Conservation (phyloP, 2,888 invertebrate species). For the Chironomus tentans region DNA sequence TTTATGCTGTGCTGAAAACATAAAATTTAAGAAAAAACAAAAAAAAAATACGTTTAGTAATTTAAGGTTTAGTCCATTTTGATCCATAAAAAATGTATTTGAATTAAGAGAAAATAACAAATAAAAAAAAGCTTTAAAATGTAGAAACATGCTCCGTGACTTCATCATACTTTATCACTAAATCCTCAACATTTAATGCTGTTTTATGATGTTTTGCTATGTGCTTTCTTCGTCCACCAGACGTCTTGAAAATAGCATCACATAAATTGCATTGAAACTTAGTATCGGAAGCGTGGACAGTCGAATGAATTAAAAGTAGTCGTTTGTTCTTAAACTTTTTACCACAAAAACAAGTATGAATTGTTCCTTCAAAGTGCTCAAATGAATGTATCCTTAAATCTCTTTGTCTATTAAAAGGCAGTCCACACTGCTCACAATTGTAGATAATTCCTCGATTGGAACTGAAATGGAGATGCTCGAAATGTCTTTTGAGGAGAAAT, state of each 20-base stretch:
- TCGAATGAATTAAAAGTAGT: not conserved
- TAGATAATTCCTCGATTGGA: not conserved
- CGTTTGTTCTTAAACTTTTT: conserved; percentile 2
- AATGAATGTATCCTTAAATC: conserved; percentile 5
- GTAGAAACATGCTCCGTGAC: not conserved
- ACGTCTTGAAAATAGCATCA: not conserved
- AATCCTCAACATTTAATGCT: not conserved
- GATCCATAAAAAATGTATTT: not conserved
- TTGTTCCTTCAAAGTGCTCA: conserved; percentile 2
- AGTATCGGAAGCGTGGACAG: not conserved
- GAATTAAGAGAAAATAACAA: not conserved
- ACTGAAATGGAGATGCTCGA: not conserved
- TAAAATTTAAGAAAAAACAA: not conserved
- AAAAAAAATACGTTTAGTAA: too few species aligned
- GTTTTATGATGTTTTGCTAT: not conserved
- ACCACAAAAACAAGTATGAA: not conserved
- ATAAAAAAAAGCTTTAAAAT: not conserved
- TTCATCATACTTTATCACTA: not conserved
- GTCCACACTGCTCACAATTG: not conserved
- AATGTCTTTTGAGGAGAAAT: not conserved
- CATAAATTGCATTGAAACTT: not conserved
- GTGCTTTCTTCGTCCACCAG: conserved; percentile 5
- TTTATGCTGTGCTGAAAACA: not conserved
- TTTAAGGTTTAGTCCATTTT: not conserved
- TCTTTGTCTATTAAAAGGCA: not conserved